phyloP scores from a whole-genome alignment of 1,140 invertebrate species.

The Drosophila ogumai region DNA sequence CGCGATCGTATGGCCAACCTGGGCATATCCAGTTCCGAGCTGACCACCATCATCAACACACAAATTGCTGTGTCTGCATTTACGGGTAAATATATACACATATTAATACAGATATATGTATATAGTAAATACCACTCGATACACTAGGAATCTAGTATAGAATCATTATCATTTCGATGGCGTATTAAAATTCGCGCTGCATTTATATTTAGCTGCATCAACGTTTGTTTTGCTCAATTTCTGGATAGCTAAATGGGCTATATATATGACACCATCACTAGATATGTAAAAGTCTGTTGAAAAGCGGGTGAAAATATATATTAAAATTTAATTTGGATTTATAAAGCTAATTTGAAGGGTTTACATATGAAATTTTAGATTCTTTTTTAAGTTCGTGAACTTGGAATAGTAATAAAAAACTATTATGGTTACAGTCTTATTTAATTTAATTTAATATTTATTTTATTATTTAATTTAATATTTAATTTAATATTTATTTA shows the following conservation, averaged over 20 bases:
- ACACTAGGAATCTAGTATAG: slow-evolving; percentile 6
- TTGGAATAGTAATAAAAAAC: not conserved
- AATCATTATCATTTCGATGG: slow-evolving; percentile 14
- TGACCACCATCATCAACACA: slow-evolving; percentile 88
- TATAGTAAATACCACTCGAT: not conserved
- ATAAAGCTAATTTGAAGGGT: not conserved
- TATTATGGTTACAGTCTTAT: not conserved
- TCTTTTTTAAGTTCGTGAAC: not conserved
- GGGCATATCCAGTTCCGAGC: slow-evolving; percentile 87
- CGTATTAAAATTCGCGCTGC: slow-evolving; percentile 6
- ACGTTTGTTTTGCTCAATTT: slow-evolving; percentile 7
- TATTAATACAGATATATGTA: not conserved
- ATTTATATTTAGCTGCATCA: slow-evolving; percentile 16
- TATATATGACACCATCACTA: not conserved
- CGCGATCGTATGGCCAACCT: slow-evolving; percentile 86
- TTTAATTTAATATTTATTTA: no score
- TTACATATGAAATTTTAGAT: not conserved
- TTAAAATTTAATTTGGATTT: not conserved
- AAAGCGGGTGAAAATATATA: not conserved
- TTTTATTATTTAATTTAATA: no score
- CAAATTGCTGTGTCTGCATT: slow-evolving; percentile 88
- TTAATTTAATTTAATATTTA: no score
- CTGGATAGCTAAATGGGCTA: not conserved
- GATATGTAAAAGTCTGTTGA: not conserved
- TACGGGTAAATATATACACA: slow-evolving; percentile 59